Percentiles rank a stretch among this genome's conserved stretches.
Conservation (phyloP, 2,888 invertebrate species). For the Anthoptus insignis region DNA sequence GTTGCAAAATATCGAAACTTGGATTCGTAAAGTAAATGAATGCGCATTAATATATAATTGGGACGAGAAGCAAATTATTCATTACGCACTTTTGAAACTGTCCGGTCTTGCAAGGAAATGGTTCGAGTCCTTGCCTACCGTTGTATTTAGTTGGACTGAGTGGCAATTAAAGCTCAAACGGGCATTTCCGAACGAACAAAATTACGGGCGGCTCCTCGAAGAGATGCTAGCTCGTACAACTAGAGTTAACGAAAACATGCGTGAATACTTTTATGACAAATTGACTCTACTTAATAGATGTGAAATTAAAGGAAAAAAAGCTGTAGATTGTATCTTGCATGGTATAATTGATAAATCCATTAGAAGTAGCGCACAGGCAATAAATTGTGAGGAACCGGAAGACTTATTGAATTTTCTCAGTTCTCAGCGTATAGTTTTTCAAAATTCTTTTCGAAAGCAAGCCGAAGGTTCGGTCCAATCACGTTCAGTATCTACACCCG, state of each 20-base stretch:
- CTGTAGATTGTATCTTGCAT: conserved; percentile 49
- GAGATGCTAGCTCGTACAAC: conserved; percentile 44
- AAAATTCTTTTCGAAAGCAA: background rate
- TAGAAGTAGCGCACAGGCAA: conserved; percentile 41
- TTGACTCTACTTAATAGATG: conserved; percentile 43
- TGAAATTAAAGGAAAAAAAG: conserved; percentile 43
- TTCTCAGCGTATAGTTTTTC: conserved; percentile 17
- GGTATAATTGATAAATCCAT: conserved; percentile 44
- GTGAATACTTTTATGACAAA: conserved; percentile 46
- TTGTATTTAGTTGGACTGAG: conserved; percentile 43
- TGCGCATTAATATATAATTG: conserved; percentile 44
- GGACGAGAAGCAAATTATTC: conserved; percentile 40
- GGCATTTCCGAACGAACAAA: conserved; percentile 46
- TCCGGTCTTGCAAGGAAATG: conserved; percentile 47
- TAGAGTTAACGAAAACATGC: conserved; percentile 34
- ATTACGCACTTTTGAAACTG: conserved; percentile 46
- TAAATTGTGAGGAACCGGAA: conserved; percentile 45
- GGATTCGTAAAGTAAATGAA: conserved; percentile 47
- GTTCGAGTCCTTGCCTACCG: conserved; percentile 43
- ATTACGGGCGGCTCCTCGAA: conserved; percentile 44
- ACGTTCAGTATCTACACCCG: background rate
- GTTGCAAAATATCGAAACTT: conserved; percentile 36
- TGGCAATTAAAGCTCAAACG: conserved; percentile 46
- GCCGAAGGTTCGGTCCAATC: background rate
- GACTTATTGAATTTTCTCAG: conserved; percentile 41